Percentiles rank a stretch among this genome's conserved stretches.
Evolutionary conservation across 2,888 invertebrate genomes (phyloP).

Genomic region (Drosophila neotestacea): DNA sequence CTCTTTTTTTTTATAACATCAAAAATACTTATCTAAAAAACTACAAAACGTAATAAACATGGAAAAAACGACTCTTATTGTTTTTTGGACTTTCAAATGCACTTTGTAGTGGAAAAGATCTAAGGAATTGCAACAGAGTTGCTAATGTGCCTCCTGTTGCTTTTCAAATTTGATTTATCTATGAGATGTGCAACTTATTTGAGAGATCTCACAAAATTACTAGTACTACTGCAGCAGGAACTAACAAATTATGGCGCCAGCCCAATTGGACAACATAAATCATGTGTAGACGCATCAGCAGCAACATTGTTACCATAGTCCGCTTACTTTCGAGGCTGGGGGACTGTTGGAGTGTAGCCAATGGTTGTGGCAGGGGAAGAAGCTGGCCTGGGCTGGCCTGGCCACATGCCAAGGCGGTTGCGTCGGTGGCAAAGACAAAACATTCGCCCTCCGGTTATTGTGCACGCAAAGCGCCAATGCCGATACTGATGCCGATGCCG

Average conservation of each 20-base stretch:
- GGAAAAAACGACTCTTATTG: background rate
- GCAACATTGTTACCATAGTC: conserved; percentile 47
- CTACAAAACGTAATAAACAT: conserved; percentile 5
- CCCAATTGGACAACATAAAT: conserved; percentile 51
- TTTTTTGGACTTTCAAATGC: background rate
- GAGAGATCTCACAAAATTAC: conserved; percentile 30
- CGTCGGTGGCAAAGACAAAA: conserved; percentile 73
- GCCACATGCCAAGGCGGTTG: conserved; percentile 64
- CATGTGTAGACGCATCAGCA: conserved; percentile 58
- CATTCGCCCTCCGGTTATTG: conserved; percentile 68
- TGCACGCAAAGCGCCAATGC: conserved; percentile 63
- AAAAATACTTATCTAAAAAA: conserved; percentile 4
- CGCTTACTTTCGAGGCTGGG: conserved; percentile 50
- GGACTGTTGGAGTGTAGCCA: background rate
- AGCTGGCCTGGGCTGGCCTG: conserved; percentile 26
- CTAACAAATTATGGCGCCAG: conserved; percentile 60
- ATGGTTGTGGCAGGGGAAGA: background rate
- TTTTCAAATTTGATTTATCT: conserved; percentile 49
- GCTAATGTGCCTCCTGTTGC: conserved; percentile 16
- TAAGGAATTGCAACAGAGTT: conserved; percentile 11
- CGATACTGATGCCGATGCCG: conserved; percentile 28
- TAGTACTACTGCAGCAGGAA: conserved; percentile 10
- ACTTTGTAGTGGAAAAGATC: conserved; percentile 8
- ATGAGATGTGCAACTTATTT: conserved; percentile 50
- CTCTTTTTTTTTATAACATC: conserved; percentile 19